These are phyloP conservation scores for Peucedramus taeniatus DNA, from an alignment of 2,113 vertebrate species.

Conservation along the genomic window DNA sequence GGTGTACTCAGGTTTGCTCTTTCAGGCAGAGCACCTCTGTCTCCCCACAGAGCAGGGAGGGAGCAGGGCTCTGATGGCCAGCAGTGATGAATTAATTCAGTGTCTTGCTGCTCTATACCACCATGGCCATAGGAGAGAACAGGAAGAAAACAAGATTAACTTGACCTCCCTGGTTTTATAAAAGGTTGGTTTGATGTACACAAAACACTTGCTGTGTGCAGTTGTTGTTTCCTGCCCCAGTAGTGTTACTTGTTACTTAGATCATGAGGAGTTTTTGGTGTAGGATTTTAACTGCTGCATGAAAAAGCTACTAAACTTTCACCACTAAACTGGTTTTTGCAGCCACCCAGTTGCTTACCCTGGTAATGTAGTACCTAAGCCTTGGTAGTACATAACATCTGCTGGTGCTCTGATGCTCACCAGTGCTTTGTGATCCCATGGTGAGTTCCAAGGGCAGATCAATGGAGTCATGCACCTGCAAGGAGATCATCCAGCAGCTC, in stretches of 20 bases:
- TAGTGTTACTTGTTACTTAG: not conserved
- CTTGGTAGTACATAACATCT: not conserved
- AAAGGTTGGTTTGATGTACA: not conserved
- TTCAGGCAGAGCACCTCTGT: fast-evolving
- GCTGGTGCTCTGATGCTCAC: not conserved
- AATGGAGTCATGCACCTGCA: not conserved
- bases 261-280: not conserved
- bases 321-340: not conserved
- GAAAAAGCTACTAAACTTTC: not conserved
- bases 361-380: not conserved
- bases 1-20: not conserved
- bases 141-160: not conserved
- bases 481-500: not conserved
- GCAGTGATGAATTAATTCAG: not conserved
- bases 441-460: not conserved
- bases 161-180: not conserved
- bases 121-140: not conserved
- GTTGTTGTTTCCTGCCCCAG: not conserved
- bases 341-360: not conserved
- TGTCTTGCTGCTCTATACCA: not conserved
- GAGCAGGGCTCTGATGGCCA: not conserved
- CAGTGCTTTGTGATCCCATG: not conserved
- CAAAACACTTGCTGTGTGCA: not conserved
- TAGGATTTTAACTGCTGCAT: not conserved
- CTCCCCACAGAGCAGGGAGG: not conserved